These are phyloP conservation scores for Drosophila ficusphila DNA, from an alignment of 1,140 invertebrate species.

Conservation along the genomic window DNA sequence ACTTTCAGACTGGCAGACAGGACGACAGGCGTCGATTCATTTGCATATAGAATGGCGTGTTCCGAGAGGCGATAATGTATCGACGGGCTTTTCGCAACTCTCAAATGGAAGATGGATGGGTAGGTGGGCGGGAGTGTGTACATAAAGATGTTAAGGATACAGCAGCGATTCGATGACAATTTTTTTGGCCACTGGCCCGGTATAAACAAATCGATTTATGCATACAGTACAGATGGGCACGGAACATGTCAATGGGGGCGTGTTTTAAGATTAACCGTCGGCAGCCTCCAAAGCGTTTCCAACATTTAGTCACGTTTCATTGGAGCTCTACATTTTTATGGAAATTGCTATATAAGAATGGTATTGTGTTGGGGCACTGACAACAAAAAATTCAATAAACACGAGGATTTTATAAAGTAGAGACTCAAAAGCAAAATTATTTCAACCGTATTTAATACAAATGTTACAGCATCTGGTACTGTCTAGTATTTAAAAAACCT, in stretches of 20 bases:
- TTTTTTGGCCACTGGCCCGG: constrained; percentile 30
- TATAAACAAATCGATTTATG: constrained; percentile 67
- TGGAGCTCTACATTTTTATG: constrained; percentile 59
- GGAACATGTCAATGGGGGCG: constrained; percentile 1
- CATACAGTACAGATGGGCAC: constrained; percentile 34
- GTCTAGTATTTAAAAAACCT: no score
- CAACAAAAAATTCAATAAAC: neutral
- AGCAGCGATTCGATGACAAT: constrained; percentile 46
- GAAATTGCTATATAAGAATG: constrained; percentile 56
- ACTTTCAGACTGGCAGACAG: neutral
- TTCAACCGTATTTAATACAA: neutral
- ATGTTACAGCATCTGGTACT: no score
- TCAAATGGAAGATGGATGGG: neutral
- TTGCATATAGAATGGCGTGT: constrained; percentile 56
- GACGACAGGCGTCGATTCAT: constrained; percentile 31
- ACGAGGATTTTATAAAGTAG: no score
- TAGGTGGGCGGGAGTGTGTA: constrained; percentile 13
- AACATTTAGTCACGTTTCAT: constrained; percentile 69
- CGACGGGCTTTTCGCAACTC: constrained; percentile 54
- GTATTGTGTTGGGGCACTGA: constrained; percentile 24
- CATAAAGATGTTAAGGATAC: constrained; percentile 55
- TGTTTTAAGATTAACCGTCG: constrained; percentile 3
- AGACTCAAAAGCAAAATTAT: no score
- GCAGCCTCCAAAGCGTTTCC: constrained; percentile 7
- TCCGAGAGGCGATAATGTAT: constrained; percentile 45